Evolutionary conservation across 1,140 invertebrate genomes (phyloP).

Genomic region (Conus betulinus): DNA sequence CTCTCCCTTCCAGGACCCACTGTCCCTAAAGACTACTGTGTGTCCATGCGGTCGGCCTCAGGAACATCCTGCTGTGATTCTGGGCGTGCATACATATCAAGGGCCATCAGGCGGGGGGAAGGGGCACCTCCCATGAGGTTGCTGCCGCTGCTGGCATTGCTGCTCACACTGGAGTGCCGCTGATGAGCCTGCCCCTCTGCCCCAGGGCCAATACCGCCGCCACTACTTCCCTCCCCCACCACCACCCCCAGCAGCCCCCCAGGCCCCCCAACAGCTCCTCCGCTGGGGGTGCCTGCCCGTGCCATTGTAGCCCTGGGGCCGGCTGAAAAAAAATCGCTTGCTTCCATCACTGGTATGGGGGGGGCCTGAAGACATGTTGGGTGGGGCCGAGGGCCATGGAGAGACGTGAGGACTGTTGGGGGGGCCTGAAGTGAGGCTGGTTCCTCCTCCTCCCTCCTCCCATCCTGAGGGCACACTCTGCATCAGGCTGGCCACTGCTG

Average conservation of each 20-base stretch:
- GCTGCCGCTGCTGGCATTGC: constrained; percentile 24
- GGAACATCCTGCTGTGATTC: constrained; percentile 61
- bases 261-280: neutral
- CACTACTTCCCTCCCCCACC: neutral
- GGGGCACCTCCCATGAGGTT: constrained; percentile 30
- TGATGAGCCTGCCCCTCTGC: constrained; percentile 7
- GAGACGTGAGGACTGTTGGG: constrained; percentile 35
- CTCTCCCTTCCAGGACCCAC: too few relatives aligned
- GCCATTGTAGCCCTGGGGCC: neutral
- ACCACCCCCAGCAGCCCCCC: constrained; percentile 17
- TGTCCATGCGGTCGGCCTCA: constrained; percentile 60
- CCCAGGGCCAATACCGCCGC: neutral
- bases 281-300: neutral
- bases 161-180: constrained; percentile 33
- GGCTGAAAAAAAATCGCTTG: constrained; percentile 2
- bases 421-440: constrained; percentile 20
- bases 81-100: constrained; percentile 49
- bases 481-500: constrained; percentile 30
- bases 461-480: constrained; percentile 32
- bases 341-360: neutral
- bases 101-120: constrained; percentile 32
- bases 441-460: neutral
- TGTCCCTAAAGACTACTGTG: neutral
- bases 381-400: neutral
- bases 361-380: constrained; percentile 11